These are phyloP conservation scores for Linepithema humile DNA, from an alignment of 1,140 invertebrate genomes.

Conservation along the genomic window DNA sequence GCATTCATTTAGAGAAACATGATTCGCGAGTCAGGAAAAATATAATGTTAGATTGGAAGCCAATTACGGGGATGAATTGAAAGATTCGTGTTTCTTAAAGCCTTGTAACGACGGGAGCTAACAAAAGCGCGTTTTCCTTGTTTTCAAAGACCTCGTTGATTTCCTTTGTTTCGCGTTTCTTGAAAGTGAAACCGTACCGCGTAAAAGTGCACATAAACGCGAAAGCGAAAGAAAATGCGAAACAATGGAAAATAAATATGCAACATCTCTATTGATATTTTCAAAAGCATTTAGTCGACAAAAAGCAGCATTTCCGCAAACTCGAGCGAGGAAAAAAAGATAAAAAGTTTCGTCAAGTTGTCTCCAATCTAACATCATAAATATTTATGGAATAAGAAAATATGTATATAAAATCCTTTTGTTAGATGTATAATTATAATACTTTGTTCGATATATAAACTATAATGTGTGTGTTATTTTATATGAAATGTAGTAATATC, in stretches of 20 bases:
- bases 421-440: constrained; percentile 16
- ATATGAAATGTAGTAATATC: background rate
- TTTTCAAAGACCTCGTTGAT: constrained; percentile 35
- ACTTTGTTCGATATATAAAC: background rate
- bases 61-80: constrained; percentile 28
- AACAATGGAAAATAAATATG: constrained; percentile 34
- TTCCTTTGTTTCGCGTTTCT: constrained; percentile 19
- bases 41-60: background rate
- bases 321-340: background rate
- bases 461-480: background rate
- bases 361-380: constrained; percentile 1
- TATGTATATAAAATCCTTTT: background rate
- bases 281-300: constrained; percentile 17
- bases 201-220: background rate
- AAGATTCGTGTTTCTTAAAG: constrained; percentile 39
- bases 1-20: background rate
- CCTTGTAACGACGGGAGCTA: constrained; percentile 14
- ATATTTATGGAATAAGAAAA: constrained; percentile 17
- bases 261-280: background rate
- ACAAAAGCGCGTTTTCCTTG: background rate
- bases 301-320: too few relatives aligned
- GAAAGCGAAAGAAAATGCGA: background rate
- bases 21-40: background rate
- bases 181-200: constrained; percentile 13
- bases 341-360: background rate